Conservation (phyloP, 2,797 vertebrate genomes). For the Sebastes steindachneri region DNA sequence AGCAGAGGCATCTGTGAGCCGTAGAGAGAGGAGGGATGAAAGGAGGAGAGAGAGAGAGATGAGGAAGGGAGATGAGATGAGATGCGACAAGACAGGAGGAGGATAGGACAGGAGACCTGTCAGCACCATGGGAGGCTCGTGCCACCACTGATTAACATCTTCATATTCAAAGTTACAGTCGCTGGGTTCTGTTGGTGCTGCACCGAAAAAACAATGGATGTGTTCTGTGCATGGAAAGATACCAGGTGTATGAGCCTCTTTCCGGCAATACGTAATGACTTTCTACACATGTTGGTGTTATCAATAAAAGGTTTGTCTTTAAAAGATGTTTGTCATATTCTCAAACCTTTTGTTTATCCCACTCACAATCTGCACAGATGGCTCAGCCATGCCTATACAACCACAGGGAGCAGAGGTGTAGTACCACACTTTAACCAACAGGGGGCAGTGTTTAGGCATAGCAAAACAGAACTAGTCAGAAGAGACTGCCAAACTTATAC, state of each 20-base stretch:
- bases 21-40: not conserved
- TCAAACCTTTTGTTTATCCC: not conserved
- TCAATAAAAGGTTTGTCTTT: constrained; percentile 42
- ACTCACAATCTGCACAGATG: constrained; percentile 13
- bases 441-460: constrained; percentile 31
- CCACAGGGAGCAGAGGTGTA: not conserved
- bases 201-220: not conserved
- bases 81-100: constrained; percentile 37
- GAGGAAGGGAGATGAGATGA: not conserved
- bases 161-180: constrained; percentile 32
- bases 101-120: constrained; percentile 22
- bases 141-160: constrained; percentile 49
- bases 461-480: not conserved
- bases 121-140: constrained; percentile 24
- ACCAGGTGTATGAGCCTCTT: not conserved
- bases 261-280: not conserved
- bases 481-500: not conserved
- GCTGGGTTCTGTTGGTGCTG: not conserved
- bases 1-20: constrained; percentile 21
- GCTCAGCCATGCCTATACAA: not conserved
- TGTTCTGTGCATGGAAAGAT: not conserved
- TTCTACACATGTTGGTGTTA: not conserved
- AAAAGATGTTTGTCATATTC: not conserved
- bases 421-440: constrained; percentile 3
- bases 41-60: constrained; percentile 6